Percentiles rank a stretch among this genome's conserved stretches.
Evolutionary conservation across 2,797 vertebrate genomes (phyloP).

Genomic region (Pantherophis vulpinus): DNA sequence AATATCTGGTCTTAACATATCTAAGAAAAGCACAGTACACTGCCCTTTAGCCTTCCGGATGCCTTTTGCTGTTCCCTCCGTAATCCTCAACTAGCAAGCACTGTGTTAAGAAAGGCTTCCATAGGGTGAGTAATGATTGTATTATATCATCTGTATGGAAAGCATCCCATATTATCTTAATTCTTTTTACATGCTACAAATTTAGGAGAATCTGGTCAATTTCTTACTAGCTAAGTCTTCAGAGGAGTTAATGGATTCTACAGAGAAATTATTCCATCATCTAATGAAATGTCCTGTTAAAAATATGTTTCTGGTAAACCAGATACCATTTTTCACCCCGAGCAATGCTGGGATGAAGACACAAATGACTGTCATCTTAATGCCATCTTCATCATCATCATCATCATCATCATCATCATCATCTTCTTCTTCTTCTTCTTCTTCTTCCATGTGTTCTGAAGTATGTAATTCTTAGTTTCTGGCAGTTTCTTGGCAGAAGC

Average conservation of each 20-base stretch:
- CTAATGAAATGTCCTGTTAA: slow-evolving; percentile 51
- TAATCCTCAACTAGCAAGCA: neutral
- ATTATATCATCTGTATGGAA: slow-evolving; percentile 33
- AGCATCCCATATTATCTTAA: slow-evolving; percentile 42
- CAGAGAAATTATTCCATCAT: slow-evolving; percentile 51
- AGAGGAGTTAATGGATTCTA: slow-evolving; percentile 40
- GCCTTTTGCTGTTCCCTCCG: neutral
- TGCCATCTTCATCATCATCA: slow-evolving; percentile 9
- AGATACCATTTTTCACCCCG: slow-evolving; percentile 56
- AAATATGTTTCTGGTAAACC: slow-evolving; percentile 53
- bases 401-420: neutral
- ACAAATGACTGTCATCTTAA: slow-evolving; percentile 61
- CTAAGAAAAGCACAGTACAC: slow-evolving; percentile 18
- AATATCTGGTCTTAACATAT: slow-evolving; percentile 22
- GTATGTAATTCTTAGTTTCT: slow-evolving; percentile 51
- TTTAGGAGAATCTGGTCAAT: slow-evolving; percentile 63
- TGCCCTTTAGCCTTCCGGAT: neutral
- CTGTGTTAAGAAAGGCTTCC: neutral
- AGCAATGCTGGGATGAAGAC: slow-evolving; percentile 54
- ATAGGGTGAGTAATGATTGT: slow-evolving; percentile 24
- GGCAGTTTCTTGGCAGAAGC: slow-evolving; percentile 46
- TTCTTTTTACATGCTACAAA: slow-evolving; percentile 48
- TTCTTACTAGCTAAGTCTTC: slow-evolving; percentile 51
- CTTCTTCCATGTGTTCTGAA: slow-evolving; percentile 11
- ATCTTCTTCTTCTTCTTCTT: too few species aligned